Evolutionary conservation across 2,797 vertebrate genomes (phyloP), one percentile per base, ranked within the genome.

Genomic region (Pelochelys cantorii): DNA sequence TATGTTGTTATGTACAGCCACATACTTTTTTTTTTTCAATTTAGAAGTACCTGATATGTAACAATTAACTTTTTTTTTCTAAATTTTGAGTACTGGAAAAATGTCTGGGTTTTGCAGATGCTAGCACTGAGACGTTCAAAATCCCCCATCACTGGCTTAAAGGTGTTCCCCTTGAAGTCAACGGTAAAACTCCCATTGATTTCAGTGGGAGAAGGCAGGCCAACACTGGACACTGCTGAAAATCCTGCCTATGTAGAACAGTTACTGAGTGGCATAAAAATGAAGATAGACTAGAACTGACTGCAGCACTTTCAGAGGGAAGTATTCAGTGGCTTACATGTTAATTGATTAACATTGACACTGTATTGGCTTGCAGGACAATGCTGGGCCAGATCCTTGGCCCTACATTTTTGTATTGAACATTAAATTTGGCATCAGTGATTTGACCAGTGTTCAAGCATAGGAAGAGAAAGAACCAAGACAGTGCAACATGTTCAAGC

Each of bases 401-500:
- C 13, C 25, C 14, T 14, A 29, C 42, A 27, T 23, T 42, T 77
- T 77, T 8, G 7, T 77, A 27, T 25, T 9, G 6, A 10, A 52
- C 25, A 27, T 52, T 77, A 77, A 52, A 77, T 77, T 42, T 77
- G n/a, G n/a, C n/a, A 71, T 37, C 34, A 23, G 20, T 37, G 42
- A 15, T 37, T 54, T 77, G 74, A 7, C 42, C 25, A 48, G 42
- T 9, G 7, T 77, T 77, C 42, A 77, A 27, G 25, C 55, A 65
- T 15, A 77, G n/a, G 65, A 71, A 55, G 0, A 1, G 14, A 4
- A 14, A 29, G 74, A 2, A 29, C 25, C 31, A 79, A 85, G 65
- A 74, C 17, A 9, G 11, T 25, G 11, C 0, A 0, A 3, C 55
- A 23, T 34, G 14, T 54, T 83, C 57, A 54, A 82, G n/a, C 62